Conservation (phyloP, 2,113 vertebrate genomes). For the Pollimyrus isidori region DNA sequence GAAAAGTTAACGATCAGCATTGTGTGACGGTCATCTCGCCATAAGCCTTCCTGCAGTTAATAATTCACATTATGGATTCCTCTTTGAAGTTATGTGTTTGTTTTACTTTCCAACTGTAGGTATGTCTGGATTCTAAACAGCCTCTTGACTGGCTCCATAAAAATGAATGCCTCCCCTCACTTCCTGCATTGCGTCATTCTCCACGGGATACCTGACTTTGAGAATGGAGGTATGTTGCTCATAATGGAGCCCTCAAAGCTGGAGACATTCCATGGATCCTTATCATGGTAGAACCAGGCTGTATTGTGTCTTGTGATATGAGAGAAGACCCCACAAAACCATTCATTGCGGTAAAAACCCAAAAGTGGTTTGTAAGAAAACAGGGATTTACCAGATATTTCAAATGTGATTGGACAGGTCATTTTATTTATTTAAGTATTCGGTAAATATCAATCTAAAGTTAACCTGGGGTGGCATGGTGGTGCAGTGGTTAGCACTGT, state of each 20-base stretch:
- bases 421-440: not conserved
- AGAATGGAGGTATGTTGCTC: conserved; percentile 65
- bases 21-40: not conserved
- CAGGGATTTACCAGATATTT: not conserved
- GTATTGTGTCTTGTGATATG: not conserved
- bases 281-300: not conserved
- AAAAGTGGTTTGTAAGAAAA: not conserved
- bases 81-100: not conserved
- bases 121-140: conserved; percentile 89
- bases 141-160: conserved; percentile 82
- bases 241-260: not conserved
- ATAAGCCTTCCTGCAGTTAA: not conserved
- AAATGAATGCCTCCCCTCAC: conserved; percentile 81
- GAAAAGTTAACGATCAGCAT: not conserved
- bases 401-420: not conserved
- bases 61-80: not conserved
- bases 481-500: too few relatives aligned
- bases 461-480: too few relatives aligned
- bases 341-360: not conserved
- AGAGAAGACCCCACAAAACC: not conserved
- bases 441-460: not conserved
- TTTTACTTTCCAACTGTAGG: conserved; percentile 44
- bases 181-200: conserved; percentile 86
- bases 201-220: conserved; percentile 79
- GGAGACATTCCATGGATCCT: conserved; percentile 3